Evolutionary conservation across 1,140 invertebrate species (phyloP), one percentile per base, ranked within the genome.

Genomic region (Macrocentrus cingulum): DNA sequence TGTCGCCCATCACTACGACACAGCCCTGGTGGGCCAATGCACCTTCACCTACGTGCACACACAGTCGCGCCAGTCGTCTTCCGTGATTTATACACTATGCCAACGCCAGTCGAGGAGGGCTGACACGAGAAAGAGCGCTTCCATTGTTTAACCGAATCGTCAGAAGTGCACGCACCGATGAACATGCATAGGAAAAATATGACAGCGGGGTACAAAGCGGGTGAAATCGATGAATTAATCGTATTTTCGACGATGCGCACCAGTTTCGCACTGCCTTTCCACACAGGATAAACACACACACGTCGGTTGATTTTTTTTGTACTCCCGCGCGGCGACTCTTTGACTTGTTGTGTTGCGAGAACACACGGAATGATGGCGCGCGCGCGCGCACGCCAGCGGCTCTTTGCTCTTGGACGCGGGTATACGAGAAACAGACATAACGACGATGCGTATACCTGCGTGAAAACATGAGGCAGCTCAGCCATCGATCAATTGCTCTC

Each of bases 1-100:
- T 13, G n/a, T 48, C 45, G n/a, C 45, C 22, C 8, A 23, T 32
- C 46, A 19, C 25, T 34, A 11, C 9, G 20, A 48, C 5, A 48
- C 20, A 23, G 23, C n/a, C n/a, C n/a, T n/a, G n/a, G n/a, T n/a
- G 11, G 45, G 32, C 23, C 4, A 11, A 51, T 36, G 18, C 49
- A 34, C 32, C 49, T 51, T 18, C 18, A 49, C 46, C 32, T 22
- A 11, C 46, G 25, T 16, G 36, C 15, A 39, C 8, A 39, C 36
- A 39, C 13, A 39, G 25, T 9, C 25, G 9, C 25, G 4, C n/a
- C 32, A 69, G 66, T 72, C 69, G 68, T 76, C 73, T 72, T 76
- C 66, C 70, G n/a, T 76, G 74, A 77, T 76, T 77, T 77, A 75
- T 76, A 74, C 63, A 75, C 74, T 74, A n/a, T n/a, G 73, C 72